Evolutionary conservation across 2,888 invertebrate species (phyloP).

Genomic region (Eurois occulta): DNA sequence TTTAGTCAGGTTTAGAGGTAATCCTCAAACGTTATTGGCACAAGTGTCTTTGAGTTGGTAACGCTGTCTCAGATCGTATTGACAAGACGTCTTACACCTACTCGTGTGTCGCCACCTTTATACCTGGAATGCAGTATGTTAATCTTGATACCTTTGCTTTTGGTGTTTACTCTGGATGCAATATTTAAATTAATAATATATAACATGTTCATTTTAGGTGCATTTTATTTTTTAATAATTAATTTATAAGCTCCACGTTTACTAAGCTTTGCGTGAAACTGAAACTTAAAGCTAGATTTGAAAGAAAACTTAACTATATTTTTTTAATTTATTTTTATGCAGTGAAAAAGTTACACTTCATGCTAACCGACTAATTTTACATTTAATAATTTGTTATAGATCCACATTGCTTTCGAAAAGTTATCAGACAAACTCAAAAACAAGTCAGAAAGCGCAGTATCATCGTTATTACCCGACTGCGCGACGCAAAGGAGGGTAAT

Average conservation of each 20-base stretch:
- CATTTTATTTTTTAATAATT: not conserved
- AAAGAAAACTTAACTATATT: too few species aligned
- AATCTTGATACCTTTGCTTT: not conserved
- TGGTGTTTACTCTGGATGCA: not conserved
- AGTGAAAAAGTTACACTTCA: too few species aligned
- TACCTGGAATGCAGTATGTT: not conserved
- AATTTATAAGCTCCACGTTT: not conserved
- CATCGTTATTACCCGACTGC: too few species aligned
- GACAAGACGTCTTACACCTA: not conserved
- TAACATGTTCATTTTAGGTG: not conserved
- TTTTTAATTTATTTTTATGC: too few species aligned
- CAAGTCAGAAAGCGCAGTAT: too few species aligned
- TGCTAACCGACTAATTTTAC: too few species aligned
- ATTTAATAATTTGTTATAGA: too few species aligned
- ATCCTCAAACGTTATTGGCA: slow-evolving; percentile 22
- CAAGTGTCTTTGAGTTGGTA: not conserved
- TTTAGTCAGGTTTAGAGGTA: slow-evolving; percentile 11
- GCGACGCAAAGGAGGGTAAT: too few species aligned
- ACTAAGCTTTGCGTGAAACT: not conserved
- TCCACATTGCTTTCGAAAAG: too few species aligned
- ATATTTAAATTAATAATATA: not conserved
- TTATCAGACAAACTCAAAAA: too few species aligned
- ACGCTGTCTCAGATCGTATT: slow-evolving; percentile 7
- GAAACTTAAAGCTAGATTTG: not conserved
- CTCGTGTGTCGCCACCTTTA: not conserved